Conservation (phyloP, 2,113 vertebrate genomes). For the Mionectes macconnelli region DNA sequence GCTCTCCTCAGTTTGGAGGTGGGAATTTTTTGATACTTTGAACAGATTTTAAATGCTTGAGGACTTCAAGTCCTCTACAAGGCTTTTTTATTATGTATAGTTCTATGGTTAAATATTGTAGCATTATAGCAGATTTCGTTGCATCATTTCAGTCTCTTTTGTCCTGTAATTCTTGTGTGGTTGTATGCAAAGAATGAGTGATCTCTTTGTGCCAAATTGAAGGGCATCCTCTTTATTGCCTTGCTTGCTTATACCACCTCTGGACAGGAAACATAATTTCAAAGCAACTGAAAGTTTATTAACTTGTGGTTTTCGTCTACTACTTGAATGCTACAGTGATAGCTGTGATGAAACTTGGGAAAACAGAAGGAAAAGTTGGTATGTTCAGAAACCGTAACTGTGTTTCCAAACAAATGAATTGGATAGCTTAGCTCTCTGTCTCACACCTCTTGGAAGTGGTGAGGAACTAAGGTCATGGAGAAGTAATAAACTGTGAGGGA, state of each 20-base stretch:
- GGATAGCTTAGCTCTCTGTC: not conserved
- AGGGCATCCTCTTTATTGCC: not conserved
- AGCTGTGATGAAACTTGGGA: not conserved
- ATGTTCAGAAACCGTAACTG: not conserved
- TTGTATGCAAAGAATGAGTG: not conserved
- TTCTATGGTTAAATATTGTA: not conserved
- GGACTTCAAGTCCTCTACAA: not conserved
- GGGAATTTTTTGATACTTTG: not conserved
- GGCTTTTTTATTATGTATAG: not conserved
- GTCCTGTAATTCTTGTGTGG: not conserved
- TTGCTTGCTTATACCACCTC: not conserved
- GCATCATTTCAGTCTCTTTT: not conserved
- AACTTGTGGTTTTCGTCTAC: not conserved
- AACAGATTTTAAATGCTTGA: not conserved
- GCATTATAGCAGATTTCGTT: not conserved
- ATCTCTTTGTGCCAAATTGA: not conserved
- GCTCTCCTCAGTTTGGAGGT: not conserved
- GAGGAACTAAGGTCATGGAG: not conserved
- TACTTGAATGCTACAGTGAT: not conserved
- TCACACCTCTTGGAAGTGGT: not conserved
- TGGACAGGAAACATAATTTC: not conserved
- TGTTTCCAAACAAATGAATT: not conserved
- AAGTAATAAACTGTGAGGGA: not conserved
- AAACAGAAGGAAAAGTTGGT: not conserved
- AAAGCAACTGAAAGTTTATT: not conserved